Percentiles rank a stretch among this genome's conserved stretches.
phyloP scores from a whole-genome alignment of 2,888 invertebrate species.

The Calliphora vomitoria region DNA sequence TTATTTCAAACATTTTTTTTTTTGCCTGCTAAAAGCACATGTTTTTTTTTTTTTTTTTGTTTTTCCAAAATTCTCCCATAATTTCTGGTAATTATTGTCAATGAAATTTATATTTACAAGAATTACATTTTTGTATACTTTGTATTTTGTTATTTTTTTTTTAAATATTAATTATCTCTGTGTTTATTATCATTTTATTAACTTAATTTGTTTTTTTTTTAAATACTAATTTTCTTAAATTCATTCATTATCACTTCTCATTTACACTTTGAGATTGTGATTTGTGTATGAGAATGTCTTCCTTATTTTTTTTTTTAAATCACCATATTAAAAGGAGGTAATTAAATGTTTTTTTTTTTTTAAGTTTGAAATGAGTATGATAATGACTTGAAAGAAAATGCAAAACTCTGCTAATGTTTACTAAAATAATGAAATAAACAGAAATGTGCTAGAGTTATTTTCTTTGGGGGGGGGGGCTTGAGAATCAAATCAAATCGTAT shows the following conservation, averaged over 20 bases:
- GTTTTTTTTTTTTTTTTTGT: not conserved
- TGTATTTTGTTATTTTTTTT: not conserved
- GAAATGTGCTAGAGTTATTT: no score
- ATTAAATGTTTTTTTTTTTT: slow-evolving; percentile 5
- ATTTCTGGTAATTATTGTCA: slow-evolving; percentile 55
- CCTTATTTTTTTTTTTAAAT: slow-evolving; percentile 3
- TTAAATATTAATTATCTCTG: slow-evolving; percentile 7
- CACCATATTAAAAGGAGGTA: slow-evolving; percentile 8
- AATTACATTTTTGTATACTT: not conserved
- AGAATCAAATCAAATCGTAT: no score
- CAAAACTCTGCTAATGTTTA: not conserved
- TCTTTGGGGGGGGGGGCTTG: no score
- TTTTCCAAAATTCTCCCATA: slow-evolving; percentile 15
- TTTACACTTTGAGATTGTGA: not conserved
- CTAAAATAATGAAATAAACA: not conserved
- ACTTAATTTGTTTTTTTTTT: slow-evolving; percentile 13
- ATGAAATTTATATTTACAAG: slow-evolving; percentile 42
- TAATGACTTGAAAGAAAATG: not conserved
- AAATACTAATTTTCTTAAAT: slow-evolving; percentile 14
- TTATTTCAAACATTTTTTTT: slow-evolving; percentile 35
- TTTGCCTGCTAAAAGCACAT: slow-evolving; percentile 11
- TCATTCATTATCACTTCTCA: slow-evolving; percentile 34
- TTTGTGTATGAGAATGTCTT: not conserved
- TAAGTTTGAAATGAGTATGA: not conserved
- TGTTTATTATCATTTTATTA: not conserved